Percentiles rank a stretch among this genome's conserved stretches.
Conservation (phyloP, 2,888 invertebrate genomes). For the Tholera decimalis region DNA sequence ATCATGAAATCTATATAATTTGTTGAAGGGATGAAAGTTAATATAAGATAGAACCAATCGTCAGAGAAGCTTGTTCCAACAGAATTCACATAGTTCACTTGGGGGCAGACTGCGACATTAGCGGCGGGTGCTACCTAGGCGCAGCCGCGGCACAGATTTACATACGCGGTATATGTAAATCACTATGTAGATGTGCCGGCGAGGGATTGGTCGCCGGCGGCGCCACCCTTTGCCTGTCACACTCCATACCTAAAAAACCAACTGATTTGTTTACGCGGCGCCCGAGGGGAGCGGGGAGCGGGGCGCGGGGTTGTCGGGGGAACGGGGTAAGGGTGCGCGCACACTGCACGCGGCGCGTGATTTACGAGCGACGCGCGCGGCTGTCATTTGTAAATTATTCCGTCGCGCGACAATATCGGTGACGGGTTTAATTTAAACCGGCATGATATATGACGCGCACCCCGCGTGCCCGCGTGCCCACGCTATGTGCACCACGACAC, state of each 20-base stretch:
- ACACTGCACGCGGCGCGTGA: constrained; percentile 64
- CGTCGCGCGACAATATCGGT: constrained; percentile 75
- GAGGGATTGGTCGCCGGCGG: constrained; percentile 70
- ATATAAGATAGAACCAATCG: too few relatives aligned
- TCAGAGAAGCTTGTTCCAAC: too few relatives aligned
- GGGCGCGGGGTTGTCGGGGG: constrained; percentile 64
- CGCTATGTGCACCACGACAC: constrained; percentile 2
- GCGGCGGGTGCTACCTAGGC: too few relatives aligned
- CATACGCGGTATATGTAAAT: constrained; percentile 76
- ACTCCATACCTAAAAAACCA: constrained; percentile 68
- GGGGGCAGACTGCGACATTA: too few relatives aligned
- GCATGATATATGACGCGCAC: constrained; percentile 78
- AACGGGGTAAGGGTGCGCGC: constrained; percentile 66
- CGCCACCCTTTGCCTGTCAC: constrained; percentile 62
- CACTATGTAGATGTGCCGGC: constrained; percentile 77
- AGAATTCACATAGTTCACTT: too few relatives aligned
- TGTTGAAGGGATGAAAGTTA: too few relatives aligned
- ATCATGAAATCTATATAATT: too few relatives aligned
- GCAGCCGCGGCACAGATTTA: constrained; percentile 38
- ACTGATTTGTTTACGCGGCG: constrained; percentile 64
- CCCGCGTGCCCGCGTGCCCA: constrained; percentile 49
- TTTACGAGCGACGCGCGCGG: constrained; percentile 70
- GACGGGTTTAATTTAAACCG: constrained; percentile 83
- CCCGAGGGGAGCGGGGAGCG: constrained; percentile 28
- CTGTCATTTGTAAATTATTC: constrained; percentile 74